phyloP scores from a whole-genome alignment of 1,140 invertebrate genomes.

The Rhopalosiphum maidis region DNA sequence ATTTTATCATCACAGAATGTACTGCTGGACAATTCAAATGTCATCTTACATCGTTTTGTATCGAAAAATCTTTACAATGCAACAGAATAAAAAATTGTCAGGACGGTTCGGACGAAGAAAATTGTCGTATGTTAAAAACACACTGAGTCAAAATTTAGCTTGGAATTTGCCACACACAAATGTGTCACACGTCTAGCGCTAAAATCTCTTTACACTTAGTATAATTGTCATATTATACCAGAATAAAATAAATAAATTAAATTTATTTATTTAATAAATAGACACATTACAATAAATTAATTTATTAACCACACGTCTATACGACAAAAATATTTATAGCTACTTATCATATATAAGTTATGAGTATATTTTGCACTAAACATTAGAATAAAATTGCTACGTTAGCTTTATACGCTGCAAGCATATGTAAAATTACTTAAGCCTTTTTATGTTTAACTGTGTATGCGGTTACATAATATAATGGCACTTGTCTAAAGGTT shows the following conservation, averaged over 20 bases:
- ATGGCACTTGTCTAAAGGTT: neutral
- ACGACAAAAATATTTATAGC: neutral
- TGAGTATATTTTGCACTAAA: neutral
- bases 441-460: neutral
- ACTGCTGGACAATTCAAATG: slow-evolving; percentile 44
- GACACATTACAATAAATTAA: neutral
- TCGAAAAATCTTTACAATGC: slow-evolving; percentile 58
- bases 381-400: neutral
- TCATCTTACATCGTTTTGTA: slow-evolving; percentile 55
- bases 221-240: neutral
- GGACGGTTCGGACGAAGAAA: slow-evolving; percentile 61
- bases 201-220: neutral
- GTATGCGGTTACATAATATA: neutral
- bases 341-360: neutral
- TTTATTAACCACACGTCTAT: neutral
- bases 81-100: slow-evolving; percentile 62
- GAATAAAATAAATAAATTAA: no score
- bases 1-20: slow-evolving; percentile 36
- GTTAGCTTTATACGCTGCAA: neutral
- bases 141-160: neutral
- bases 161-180: neutral
- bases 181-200: neutral
- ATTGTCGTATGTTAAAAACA: slow-evolving; percentile 56
- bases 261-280: neutral
- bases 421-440: neutral